These are phyloP conservation scores for Hypercompe scribonia DNA, from an alignment of 2,888 invertebrate genomes.

Conservation along the genomic window DNA sequence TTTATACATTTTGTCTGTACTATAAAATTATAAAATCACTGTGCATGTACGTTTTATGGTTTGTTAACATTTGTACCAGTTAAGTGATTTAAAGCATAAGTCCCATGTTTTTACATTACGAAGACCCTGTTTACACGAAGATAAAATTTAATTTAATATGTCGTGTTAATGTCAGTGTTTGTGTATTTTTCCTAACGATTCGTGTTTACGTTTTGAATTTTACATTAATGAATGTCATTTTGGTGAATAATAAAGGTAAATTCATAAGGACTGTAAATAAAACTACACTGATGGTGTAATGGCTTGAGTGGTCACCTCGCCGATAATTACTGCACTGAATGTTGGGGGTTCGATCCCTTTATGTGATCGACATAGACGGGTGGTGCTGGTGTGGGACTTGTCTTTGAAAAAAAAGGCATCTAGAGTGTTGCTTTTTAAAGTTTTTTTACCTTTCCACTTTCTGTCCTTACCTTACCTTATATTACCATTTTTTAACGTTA, in stretches of 20 bases:
- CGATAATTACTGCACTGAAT: too few species aligned
- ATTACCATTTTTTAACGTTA: too few species aligned
- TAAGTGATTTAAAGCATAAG: not conserved
- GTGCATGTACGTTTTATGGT: not conserved
- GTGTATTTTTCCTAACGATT: constrained; percentile 16
- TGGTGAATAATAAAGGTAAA: constrained; percentile 12
- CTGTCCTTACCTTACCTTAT: too few species aligned
- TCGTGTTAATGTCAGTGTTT: constrained; percentile 13
- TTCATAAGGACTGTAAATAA: constrained; percentile 2
- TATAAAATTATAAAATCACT: not conserved
- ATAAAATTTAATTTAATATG: constrained; percentile 13
- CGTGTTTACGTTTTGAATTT: constrained; percentile 32
- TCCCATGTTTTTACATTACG: not conserved
- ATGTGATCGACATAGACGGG: too few species aligned
- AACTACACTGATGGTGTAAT: too few species aligned
- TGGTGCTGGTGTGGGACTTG: too few species aligned
- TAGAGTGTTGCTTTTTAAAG: too few species aligned
- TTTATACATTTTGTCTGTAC: too few species aligned
- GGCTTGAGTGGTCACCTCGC: too few species aligned
- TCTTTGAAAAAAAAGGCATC: too few species aligned
- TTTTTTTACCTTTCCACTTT: not conserved
- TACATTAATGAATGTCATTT: constrained; percentile 26
- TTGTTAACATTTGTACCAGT: not conserved
- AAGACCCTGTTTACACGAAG: constrained; percentile 5
- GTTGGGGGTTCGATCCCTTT: too few species aligned